phyloP scores from a whole-genome alignment of 2,797 vertebrate species.

The Alcedo atthis region DNA sequence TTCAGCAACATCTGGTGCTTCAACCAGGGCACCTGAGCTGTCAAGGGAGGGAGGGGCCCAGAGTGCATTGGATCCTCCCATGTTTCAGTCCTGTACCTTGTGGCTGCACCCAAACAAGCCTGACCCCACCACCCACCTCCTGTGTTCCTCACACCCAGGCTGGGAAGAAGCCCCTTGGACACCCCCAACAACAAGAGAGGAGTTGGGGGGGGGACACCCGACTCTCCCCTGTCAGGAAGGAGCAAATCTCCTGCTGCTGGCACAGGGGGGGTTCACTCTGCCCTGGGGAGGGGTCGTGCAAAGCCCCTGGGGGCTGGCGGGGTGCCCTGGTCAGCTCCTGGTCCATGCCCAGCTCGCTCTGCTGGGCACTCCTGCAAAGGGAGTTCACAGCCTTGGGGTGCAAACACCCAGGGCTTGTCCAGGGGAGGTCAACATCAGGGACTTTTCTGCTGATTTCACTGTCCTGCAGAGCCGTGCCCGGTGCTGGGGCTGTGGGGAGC shows the following conservation, averaged over 20 bases:
- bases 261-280: accelerated
- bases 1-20: neutral
- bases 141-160: neutral
- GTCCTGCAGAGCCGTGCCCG: neutral
- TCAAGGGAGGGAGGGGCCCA: neutral
- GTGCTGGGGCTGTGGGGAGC: neutral
- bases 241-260: neutral
- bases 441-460: slow-evolving; percentile 17
- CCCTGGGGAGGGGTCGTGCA: accelerated
- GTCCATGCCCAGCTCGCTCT: accelerated
- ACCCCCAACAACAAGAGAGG: neutral
- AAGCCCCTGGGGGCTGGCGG: neutral
- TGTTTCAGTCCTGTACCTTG: no score
- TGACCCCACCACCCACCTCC: neutral
- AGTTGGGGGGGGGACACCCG: neutral
- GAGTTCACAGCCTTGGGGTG: slow-evolving; percentile 22
- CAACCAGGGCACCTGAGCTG: neutral
- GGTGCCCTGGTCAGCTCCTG: accelerated
- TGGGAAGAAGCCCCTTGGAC: neutral
- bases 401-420: slow-evolving; percentile 12
- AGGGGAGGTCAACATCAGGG: neutral
- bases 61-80: accelerated
- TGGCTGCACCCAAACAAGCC: neutral
- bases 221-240: neutral
- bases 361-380: accelerated